Evolutionary conservation across 2,113 vertebrate genomes (phyloP).

Genomic region (Oceanodroma tethys): DNA sequence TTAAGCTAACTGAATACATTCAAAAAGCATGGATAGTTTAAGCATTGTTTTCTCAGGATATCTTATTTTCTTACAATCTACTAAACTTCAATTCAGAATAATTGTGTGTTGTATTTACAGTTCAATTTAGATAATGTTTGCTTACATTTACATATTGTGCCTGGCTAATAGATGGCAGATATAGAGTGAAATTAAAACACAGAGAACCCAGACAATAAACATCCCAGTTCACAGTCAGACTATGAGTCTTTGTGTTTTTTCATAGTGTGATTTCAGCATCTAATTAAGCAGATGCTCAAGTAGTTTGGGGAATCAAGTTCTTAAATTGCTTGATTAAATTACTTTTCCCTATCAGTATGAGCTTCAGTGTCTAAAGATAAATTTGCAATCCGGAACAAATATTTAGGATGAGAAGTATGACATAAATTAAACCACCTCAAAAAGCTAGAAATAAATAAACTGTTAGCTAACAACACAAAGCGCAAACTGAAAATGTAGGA

Average conservation of each 20-base stretch:
- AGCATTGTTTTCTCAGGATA: not conserved
- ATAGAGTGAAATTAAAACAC: not conserved
- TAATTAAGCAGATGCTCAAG: constrained; percentile 24
- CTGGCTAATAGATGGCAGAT: not conserved
- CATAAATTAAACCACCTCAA: not conserved
- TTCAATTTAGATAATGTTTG: not conserved
- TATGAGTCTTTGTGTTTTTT: constrained; percentile 3
- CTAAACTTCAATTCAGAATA: not conserved
- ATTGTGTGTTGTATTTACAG: not conserved
- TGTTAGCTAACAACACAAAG: not conserved
- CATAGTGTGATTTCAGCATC: constrained; percentile 1
- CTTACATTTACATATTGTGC: not conserved
- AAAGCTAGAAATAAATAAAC: not conserved
- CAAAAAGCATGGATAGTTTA: not conserved
- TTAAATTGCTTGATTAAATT: not conserved
- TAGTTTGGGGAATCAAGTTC: not conserved
- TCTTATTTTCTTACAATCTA: not conserved
- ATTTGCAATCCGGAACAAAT: constrained; percentile 5
- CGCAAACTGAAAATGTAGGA: not conserved
- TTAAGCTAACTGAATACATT: not conserved
- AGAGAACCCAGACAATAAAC: not conserved
- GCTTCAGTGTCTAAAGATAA: not conserved
- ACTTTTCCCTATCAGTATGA: not conserved
- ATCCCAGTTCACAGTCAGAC: not conserved
- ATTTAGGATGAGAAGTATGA: not conserved